Percentiles rank a stretch among this genome's conserved stretches.
phyloP scores from a whole-genome alignment of 2,797 vertebrate genomes.

The Phrynocephalus forsythii region DNA sequence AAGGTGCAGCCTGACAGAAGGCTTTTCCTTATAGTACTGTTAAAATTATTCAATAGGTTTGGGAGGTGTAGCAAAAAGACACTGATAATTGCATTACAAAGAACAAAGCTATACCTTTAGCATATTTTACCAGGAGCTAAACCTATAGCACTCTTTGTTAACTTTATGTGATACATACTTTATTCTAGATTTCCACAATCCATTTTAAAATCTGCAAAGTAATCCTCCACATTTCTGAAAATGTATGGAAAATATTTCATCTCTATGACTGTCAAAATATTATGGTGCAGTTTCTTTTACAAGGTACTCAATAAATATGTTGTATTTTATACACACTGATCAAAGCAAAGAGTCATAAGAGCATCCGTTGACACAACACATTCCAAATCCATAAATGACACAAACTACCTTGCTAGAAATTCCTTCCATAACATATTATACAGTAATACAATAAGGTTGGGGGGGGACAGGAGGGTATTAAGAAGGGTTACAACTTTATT shows the following conservation, averaged over 20 bases:
- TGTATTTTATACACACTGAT: constrained; percentile 44
- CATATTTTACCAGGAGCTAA: constrained; percentile 43
- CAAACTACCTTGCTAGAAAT: constrained; percentile 12
- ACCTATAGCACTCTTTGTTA: constrained; percentile 11
- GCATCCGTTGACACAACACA: constrained; percentile 27
- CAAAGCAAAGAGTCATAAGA: constrained; percentile 52
- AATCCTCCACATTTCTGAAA: constrained; percentile 34
- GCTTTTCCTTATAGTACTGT: constrained; percentile 20
- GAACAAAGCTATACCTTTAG: constrained; percentile 21
- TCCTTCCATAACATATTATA: constrained; percentile 21
- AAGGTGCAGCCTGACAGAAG: constrained; percentile 38
- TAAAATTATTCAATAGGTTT: constrained; percentile 17
- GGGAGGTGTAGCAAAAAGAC: constrained; percentile 30
- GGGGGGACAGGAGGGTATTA: neutral
- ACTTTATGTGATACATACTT: constrained; percentile 17
- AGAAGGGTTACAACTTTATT: too few relatives aligned
- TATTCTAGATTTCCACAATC: constrained; percentile 36
- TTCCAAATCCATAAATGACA: constrained; percentile 50
- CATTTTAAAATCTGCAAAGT: constrained; percentile 40
- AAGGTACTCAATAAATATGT: constrained; percentile 54
- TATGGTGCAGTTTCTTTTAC: constrained; percentile 53
- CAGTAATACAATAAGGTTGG: neutral
- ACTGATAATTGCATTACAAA: constrained; percentile 14
- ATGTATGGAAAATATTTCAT: constrained; percentile 58
- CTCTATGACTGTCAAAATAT: constrained; percentile 47